Percentiles rank a stretch among this genome's conserved stretches.
phyloP scores from a whole-genome alignment of 2,888 invertebrate species.

The Dynastes grantii region DNA sequence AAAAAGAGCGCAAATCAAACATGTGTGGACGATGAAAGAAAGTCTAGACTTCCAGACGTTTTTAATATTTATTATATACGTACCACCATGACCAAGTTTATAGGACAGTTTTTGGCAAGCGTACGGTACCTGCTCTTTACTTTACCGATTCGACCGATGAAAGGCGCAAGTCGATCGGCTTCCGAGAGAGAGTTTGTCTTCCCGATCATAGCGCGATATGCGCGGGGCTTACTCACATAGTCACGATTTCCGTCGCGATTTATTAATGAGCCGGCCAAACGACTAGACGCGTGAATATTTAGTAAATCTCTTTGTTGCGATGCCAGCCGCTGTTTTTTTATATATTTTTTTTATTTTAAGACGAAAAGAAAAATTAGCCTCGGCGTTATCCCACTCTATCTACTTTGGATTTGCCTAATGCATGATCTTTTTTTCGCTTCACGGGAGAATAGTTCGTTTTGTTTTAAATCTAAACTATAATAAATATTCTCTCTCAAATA shows the following conservation, averaged over 20 bases:
- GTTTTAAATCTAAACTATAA: too few species aligned
- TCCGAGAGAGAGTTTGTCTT: slow-evolving; percentile 11
- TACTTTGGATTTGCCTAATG: too few species aligned
- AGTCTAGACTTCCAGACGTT: too few species aligned
- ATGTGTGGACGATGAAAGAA: too few species aligned
- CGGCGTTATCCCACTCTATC: background rate
- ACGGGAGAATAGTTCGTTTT: too few species aligned
- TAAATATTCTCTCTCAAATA: too few species aligned
- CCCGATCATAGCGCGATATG: background rate
- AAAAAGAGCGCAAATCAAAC: too few species aligned
- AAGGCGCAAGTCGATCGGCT: slow-evolving; percentile 1
- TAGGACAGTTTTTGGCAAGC: slow-evolving; percentile 10
- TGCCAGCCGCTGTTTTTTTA: slow-evolving; percentile 32
- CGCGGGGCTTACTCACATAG: background rate
- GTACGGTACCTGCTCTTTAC: background rate
- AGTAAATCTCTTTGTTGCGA: slow-evolving; percentile 45
- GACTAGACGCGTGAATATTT: slow-evolving; percentile 43
- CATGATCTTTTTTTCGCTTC: too few species aligned
- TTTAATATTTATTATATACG: background rate
- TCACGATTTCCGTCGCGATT: slow-evolving; percentile 13
- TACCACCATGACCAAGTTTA: slow-evolving; percentile 7
- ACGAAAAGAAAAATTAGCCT: background rate
- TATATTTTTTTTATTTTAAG: background rate
- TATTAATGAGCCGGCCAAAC: slow-evolving; percentile 44
- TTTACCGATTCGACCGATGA: slow-evolving; percentile 4